Base-by-base conservation (phyloP, 2,888 invertebrate genomes). In the Drosophila mayaguana region DNA sequence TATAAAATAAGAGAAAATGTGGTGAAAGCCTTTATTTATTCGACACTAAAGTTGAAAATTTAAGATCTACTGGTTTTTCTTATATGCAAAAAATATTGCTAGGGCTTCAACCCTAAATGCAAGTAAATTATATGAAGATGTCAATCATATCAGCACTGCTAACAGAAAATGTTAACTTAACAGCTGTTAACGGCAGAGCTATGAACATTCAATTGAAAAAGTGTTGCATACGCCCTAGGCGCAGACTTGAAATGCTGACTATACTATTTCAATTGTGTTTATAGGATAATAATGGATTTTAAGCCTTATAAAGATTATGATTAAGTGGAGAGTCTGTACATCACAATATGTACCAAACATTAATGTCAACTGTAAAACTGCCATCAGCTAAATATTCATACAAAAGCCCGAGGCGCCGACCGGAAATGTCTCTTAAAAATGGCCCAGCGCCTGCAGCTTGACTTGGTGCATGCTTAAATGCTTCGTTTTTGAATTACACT, bases 211-310 rank as follows among this genome's bases (percentile, higher is more conserved):
- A n/a, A 28, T 2, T 28, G 34, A 62, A 76, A 63, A 63, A 61
- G 57, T 46, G 56, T 69, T 69, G 79, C 64, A 69, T 76, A 69
- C 45, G 63, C 32, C 1, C 4, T 0, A 65, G 69, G 69, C 69
- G 62, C 40, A 16, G n/a, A n/a, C 34, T 11, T 43, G 48, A 48
- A 48, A 28, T 48, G 48, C 22, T 7, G 6, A 16, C 32, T 32
- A 11, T 32, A 32, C 32, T 32, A 11, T 11, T 11, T 32, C 11
- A 11, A 32, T 32, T 11, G 32, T 32, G 32, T 11, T 32, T 9
- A 11, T 32, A 32, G 11, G 32, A 32, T 32, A 32, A 32, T 32
- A 32, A 32, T 32, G 32, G 2, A 32, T 9, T 11, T 32, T 3
- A 32, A 32, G 32, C 9, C 0, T 11, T 32, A 11, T 32, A 28